Base-by-base conservation (phyloP, 64 coral and sea anemone species). In the Hydrozoanthus tunicans region DNA sequence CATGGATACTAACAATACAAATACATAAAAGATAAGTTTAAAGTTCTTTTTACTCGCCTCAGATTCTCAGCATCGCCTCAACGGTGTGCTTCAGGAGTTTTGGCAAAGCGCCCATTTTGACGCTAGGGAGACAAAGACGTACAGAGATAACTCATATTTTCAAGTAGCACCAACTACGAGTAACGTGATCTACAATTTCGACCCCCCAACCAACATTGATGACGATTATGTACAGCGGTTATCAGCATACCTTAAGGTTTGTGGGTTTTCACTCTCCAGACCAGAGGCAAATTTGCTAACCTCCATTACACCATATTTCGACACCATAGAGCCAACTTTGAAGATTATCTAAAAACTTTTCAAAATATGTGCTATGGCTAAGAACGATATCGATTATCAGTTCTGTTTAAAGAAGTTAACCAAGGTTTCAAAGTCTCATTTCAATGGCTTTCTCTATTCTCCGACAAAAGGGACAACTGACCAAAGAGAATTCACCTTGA, bases 241-340 rank as follows among this genome's bases (percentile, higher is more conserved):
- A 9, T 78, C 89, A 65, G 54, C 73, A 51, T 90, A 90, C 65
- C 56, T 90, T 66, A 69, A 90, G 89, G 89, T 90, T 24, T 62
- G 2, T 54, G 17, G 4, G 3, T 6, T 43, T 2, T 43, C 2
- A 43, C 2, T 43, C 32, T 1, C 32, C 32, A 43, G 32, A 43
- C 32, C 32, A 43, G 32, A 43, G 32, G 32, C 32, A 43, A 43
- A 43, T 43, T 43, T 43, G 32, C 32, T 43, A 43, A 43, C 32
- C 32, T 43, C 32, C 32, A 43, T 43, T 43, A 43, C 32, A 43
- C 32, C 32, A 43, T 43, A 43, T 43, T 43, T 43, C 32, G 32
- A 43, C 32, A 43, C 32, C 32, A 43, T 43, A 43, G 32, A 43
- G 32, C 32, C 32, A 43, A 43, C 32, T 43, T 43, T 43, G 32